These are phyloP conservation scores for Heteromyza rotundicornis DNA, from an alignment of 2,888 invertebrate genomes.

Conservation along the genomic window DNA sequence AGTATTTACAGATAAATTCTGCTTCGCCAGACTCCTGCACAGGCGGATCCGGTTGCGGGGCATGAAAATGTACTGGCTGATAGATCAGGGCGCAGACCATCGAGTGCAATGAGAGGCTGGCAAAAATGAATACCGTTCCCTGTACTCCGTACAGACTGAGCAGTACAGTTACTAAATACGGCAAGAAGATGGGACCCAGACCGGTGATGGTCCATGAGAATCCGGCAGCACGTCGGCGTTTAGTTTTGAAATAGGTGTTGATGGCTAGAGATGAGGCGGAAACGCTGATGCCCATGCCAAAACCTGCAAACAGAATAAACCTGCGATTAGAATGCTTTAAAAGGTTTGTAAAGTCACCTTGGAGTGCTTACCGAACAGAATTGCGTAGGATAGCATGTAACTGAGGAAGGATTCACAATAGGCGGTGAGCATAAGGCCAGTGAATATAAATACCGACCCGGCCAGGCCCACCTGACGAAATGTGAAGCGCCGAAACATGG, in stretches of 20 bases:
- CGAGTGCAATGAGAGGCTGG: conserved; percentile 72
- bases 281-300: conserved; percentile 71
- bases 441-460: conserved; percentile 68
- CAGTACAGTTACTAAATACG: conserved; percentile 71
- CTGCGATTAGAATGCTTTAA: no score
- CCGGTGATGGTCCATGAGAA: conserved; percentile 77
- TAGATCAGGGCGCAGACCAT: conserved; percentile 72
- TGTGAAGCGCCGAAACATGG: conserved; percentile 72
- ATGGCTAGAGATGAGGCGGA: conserved; percentile 75
- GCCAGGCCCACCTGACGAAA: conserved; percentile 73
- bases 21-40: conserved; percentile 21
- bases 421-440: conserved; percentile 68
- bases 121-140: conserved; percentile 72
- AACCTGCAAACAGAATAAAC: conserved; percentile 43
- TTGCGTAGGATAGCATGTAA: conserved; percentile 71
- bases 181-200: conserved; percentile 75
- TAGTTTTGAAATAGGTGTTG: conserved; percentile 76
- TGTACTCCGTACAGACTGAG: conserved; percentile 70
- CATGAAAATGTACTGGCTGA: conserved; percentile 77
- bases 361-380: conserved; percentile 70
- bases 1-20: conserved; percentile 47
- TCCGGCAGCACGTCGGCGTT: conserved; percentile 74
- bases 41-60: conserved; percentile 46
- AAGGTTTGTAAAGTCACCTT: no score
- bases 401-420: conserved; percentile 70